phyloP scores from a whole-genome alignment of 2,113 vertebrate species.

The Bubalus kerabau region DNA sequence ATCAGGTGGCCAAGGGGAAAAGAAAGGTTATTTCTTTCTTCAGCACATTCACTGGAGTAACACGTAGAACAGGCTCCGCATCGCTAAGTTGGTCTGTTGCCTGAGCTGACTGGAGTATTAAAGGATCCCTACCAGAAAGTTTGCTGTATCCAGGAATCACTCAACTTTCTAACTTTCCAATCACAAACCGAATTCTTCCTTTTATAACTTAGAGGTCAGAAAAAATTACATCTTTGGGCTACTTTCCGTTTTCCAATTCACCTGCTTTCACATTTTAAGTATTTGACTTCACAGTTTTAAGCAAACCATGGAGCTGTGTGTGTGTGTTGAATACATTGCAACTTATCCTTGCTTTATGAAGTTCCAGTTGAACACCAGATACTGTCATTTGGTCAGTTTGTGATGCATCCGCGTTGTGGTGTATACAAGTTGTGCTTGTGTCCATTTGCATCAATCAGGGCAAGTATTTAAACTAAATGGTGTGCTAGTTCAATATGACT shows the following conservation, averaged over 20 bases:
- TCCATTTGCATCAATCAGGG: neutral
- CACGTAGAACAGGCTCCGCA: accelerated
- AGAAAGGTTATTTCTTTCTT: neutral
- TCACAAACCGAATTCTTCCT: neutral
- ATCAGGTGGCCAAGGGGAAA: neutral
- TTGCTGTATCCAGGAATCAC: neutral
- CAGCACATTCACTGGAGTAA: neutral
- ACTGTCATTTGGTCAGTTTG: neutral
- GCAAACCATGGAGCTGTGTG: neutral
- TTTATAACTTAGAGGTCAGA: neutral
- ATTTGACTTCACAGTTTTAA: neutral
- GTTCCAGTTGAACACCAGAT: neutral
- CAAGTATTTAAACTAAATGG: neutral
- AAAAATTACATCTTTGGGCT: neutral
- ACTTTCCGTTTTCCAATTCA: neutral
- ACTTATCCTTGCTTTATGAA: neutral
- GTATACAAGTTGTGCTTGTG: neutral
- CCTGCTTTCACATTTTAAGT: neutral
- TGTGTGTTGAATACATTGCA: neutral
- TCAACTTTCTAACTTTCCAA: neutral
- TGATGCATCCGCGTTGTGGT: neutral
- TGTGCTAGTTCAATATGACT: neutral
- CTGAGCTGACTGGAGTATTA: neutral
- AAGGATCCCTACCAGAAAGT: neutral
- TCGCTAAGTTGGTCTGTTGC: neutral